These are phyloP conservation scores for Carapus acus DNA, from an alignment of 2,797 vertebrate species.

Conservation along the genomic window DNA sequence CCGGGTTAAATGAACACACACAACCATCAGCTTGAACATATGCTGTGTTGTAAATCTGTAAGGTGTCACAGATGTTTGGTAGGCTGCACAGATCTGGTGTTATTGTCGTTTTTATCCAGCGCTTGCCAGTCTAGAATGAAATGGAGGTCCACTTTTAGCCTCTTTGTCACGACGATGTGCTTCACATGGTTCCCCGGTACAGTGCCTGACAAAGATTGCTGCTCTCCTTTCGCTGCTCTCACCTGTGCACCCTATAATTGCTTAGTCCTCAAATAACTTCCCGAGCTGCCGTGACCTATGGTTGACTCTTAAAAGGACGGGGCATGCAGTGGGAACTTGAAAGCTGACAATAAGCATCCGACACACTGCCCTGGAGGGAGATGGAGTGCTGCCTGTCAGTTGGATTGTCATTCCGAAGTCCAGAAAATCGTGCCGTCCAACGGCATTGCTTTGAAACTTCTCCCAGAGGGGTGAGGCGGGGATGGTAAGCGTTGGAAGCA, in stretches of 20 bases:
- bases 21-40: not conserved
- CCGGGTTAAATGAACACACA: not conserved
- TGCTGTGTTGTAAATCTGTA: not conserved
- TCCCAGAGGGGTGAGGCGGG: slow-evolving; percentile 26
- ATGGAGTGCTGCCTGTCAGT: slow-evolving; percentile 36
- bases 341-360: slow-evolving; percentile 39
- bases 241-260: slow-evolving; percentile 21
- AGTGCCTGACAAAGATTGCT: slow-evolving; percentile 2
- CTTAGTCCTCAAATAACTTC: slow-evolving; percentile 39
- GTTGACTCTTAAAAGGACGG: slow-evolving; percentile 37
- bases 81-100: slow-evolving; percentile 4
- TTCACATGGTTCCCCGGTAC: slow-evolving; percentile 1
- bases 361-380: slow-evolving; percentile 40
- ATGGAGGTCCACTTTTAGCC: slow-evolving; percentile 13
- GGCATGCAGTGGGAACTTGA: slow-evolving; percentile 17
- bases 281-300: slow-evolving; percentile 32
- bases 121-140: slow-evolving; percentile 19
- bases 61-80: not conserved
- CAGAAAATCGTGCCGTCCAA: slow-evolving; percentile 30
- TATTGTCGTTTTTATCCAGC: not conserved
- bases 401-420: slow-evolving; percentile 31
- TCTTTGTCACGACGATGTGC: slow-evolving; percentile 25
- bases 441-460: slow-evolving; percentile 32
- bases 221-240: slow-evolving; percentile 16
- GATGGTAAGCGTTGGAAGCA: slow-evolving; percentile 41